Base-by-base conservation (phyloP, 1,140 invertebrate genomes). In the Oppia nitens region DNA sequence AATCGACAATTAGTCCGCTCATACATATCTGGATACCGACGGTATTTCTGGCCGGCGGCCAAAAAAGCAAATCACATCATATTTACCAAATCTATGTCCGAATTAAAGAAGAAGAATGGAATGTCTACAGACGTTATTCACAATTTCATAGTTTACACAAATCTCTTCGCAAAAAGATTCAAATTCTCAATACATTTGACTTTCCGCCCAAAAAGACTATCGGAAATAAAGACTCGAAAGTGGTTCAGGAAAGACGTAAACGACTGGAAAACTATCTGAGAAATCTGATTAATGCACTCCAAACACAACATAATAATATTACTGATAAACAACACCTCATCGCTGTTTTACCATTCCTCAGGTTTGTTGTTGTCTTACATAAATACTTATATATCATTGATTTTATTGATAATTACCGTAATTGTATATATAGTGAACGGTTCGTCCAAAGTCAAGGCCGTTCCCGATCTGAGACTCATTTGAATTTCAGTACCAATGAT, bases 201-300 rank as follows among this genome's bases (percentile, higher is more conserved):
- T 93, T 94, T 74, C 90, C 90, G n/a, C 87, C 87, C 28, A 94
- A 93, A 70, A 92, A 91, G 74, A 82, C 84, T 49, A 76, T 93
- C 60, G 83, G 87, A 49, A 91, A 89, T 74, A 87, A 87, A 84
- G 84, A 87, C 70, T 78, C 82, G 0, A 78, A 79, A 66, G 77
- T 89, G 66, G 87, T 91, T 25, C 85, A 89, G 71, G 79, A 81
- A 62, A 73, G 86, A 62, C 76, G 85, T 25, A 74, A 79, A 62
- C 77, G 79, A 52, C 72, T 92, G 48, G 86, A 90, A 68, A 78
- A 77, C 51, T 90, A 86, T 74, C 72, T 92, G 49, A 76, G 85
- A 47, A 77, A 79, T 68, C 75, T 89, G n/a, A 75, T 89, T 53
- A 79, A 83, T 64, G 68, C 81, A 59, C 68, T 80, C 12, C 77